Evolutionary conservation across 2,888 invertebrate genomes (phyloP), one percentile per base, ranked within the genome.

Genomic region (Drosophila multiciliata): DNA sequence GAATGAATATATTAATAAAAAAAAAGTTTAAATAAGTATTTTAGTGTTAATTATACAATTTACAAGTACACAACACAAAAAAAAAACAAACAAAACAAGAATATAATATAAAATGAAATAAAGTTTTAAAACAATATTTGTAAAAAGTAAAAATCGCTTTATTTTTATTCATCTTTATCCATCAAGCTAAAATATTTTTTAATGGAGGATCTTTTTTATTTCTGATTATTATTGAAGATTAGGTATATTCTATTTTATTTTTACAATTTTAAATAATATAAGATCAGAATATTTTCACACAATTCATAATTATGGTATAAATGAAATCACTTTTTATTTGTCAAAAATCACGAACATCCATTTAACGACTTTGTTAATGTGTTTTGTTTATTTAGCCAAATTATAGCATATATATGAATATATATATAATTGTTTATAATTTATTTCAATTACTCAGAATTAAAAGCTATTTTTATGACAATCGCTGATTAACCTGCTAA

Each of bases 61-160:
- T 91, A 91, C 92, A 91, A 81, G 85, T 88, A 90, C 78, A 91
- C 80, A 89, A 82, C 67, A 87, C 66, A 82, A 80, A 80, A 73
- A 58, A 75, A 70, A 73, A 68, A 73, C 78, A 68, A 79, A 79
- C 73, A 91, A 70, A 73, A 80, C 69, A 79, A 79, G 72, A 91
- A 91, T 78, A 90, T 88, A 90, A 91, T 83, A 91, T 86, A 88
- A 86, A 90, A 91, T 91, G 88, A 91, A 91, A 91, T 92, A 91
- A 91, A 92, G 92, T 91, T 91, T 91, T 92, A 91, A 91, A 91
- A 91, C 92, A 91, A 92, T 91, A 91, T 91, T 91, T 91, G 91
- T 91, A 91, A 92, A 91, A 91, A 91, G 91, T 91, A 92, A 71
- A 75, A n/a, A 32, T 11, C 3, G 1, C 9, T 26, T 38, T 17